Percentiles rank a stretch among this genome's conserved stretches.
Evolutionary conservation across 2,797 vertebrate genomes (phyloP).

Genomic region (Myotis daubentonii): DNA sequence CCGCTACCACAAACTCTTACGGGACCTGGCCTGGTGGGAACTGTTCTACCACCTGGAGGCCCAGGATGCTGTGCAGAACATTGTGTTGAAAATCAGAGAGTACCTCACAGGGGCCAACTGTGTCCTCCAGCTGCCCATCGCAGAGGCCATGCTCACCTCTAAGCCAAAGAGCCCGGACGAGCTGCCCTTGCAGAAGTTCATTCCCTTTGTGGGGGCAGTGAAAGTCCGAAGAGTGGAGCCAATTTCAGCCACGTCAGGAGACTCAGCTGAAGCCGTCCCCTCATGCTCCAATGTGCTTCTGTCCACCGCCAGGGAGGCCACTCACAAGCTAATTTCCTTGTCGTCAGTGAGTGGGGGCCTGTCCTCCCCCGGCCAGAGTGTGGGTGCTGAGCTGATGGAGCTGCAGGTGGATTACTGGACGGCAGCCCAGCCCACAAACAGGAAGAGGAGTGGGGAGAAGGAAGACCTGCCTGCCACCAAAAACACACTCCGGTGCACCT

Average conservation of each 20-base stretch:
- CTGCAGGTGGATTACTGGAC: no score
- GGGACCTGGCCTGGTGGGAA: constrained; percentile 96
- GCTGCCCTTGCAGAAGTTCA: background rate
- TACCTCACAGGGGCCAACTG: constrained; percentile 96
- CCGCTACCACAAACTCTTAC: constrained; percentile 96
- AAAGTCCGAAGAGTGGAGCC: background rate
- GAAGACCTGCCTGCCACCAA: constrained; percentile 93
- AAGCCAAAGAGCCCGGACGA: constrained; percentile 91
- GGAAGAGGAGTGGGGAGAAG: constrained; percentile 79
- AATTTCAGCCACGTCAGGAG: background rate
- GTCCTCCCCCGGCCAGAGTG: no score
- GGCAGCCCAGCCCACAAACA: no score
- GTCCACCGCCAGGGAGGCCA: background rate
- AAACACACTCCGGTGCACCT: constrained; percentile 99
- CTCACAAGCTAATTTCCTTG: no score
- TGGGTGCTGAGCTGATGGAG: no score
- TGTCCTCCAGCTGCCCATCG: constrained; percentile 96
- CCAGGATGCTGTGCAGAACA: constrained; percentile 91
- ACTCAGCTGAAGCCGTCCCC: background rate
- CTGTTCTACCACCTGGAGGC: constrained; percentile 95
- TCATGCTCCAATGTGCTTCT: background rate
- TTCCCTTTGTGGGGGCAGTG: background rate
- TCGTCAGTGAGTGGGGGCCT: no score
- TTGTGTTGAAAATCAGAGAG: constrained; percentile 94
- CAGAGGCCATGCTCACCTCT: constrained; percentile 98